phyloP scores from a whole-genome alignment of 2,888 invertebrate species.

The Phorcus lineatus region DNA sequence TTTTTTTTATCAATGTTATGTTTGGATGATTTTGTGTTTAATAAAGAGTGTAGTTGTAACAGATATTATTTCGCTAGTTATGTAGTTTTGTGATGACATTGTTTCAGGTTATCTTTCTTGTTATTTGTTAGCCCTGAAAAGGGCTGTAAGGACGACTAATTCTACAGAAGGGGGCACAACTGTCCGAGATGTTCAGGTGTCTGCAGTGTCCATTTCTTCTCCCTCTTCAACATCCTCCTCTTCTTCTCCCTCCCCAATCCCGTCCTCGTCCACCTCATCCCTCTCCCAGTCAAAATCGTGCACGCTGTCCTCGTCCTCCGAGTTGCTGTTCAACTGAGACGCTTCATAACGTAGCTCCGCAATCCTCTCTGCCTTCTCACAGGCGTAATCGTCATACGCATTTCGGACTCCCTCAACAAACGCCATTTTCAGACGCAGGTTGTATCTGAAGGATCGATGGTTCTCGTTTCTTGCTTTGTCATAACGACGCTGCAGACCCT shows the following conservation, averaged over 20 bases:
- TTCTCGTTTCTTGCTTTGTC: constrained; percentile 3
- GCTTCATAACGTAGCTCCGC: not conserved
- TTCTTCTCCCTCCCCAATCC: too few species aligned
- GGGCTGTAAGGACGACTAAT: not conserved
- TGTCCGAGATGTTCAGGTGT: too few species aligned
- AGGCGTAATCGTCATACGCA: constrained; percentile 10
- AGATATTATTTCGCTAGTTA: too few species aligned
- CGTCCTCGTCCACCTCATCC: not conserved
- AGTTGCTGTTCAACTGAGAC: not conserved
- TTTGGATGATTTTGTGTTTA: too few species aligned
- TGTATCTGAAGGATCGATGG: constrained; percentile 6
- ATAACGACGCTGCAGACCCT: constrained; percentile 12
- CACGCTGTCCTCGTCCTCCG: not conserved
- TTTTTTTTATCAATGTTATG: too few species aligned
- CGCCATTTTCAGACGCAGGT: constrained; percentile 8
- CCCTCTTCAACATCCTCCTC: not conserved
- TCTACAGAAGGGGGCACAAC: too few species aligned
- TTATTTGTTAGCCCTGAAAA: not conserved
- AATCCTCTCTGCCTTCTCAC: constrained; percentile 10
- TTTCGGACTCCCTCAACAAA: not conserved
- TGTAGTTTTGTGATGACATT: too few species aligned
- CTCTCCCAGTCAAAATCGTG: not conserved
- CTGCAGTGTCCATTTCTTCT: too few species aligned
- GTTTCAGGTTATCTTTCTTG: not conserved
- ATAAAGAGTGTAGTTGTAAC: too few species aligned